phyloP scores from a whole-genome alignment of 2,888 invertebrate genomes.

The Erebia epiphron region DNA sequence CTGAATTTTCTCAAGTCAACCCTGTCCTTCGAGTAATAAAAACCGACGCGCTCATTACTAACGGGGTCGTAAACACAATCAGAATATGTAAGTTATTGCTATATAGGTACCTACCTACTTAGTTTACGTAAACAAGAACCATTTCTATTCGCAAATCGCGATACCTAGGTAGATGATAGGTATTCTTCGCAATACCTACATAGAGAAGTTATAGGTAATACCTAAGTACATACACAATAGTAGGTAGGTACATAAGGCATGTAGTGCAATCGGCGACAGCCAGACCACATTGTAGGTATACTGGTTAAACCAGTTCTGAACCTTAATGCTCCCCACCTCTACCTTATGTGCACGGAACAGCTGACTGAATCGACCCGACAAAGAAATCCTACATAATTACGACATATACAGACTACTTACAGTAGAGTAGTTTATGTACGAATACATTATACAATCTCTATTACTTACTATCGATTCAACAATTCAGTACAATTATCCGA shows the following conservation, averaged over 20 bases:
- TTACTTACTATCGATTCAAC: conserved; percentile 39
- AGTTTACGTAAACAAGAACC: too few species aligned
- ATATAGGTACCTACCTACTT: too few species aligned
- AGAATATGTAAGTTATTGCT: too few species aligned
- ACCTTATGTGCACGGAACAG: conserved; percentile 58
- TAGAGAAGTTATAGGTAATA: neutral
- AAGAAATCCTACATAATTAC: conserved; percentile 54
- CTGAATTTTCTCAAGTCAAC: too few species aligned
- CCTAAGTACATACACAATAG: neutral
- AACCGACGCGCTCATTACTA: too few species aligned
- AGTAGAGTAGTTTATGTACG: neutral
- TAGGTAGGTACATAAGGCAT: neutral
- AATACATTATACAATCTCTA: conserved; percentile 1
- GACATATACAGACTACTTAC: conserved; percentile 7
- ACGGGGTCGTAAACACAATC: too few species aligned
- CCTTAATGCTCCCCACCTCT: conserved; percentile 44
- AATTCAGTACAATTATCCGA: conserved; percentile 14
- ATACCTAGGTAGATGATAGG: neutral
- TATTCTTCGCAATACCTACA: neutral
- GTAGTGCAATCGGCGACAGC: conserved; percentile 13
- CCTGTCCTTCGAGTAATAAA: too few species aligned
- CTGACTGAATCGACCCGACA: conserved; percentile 75
- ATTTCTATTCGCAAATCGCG: neutral
- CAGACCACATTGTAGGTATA: conserved; percentile 21
- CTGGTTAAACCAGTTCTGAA: conserved; percentile 58